Base-by-base conservation (phyloP, 2,797 vertebrate genomes). In the Pygocentrus nattereri region DNA sequence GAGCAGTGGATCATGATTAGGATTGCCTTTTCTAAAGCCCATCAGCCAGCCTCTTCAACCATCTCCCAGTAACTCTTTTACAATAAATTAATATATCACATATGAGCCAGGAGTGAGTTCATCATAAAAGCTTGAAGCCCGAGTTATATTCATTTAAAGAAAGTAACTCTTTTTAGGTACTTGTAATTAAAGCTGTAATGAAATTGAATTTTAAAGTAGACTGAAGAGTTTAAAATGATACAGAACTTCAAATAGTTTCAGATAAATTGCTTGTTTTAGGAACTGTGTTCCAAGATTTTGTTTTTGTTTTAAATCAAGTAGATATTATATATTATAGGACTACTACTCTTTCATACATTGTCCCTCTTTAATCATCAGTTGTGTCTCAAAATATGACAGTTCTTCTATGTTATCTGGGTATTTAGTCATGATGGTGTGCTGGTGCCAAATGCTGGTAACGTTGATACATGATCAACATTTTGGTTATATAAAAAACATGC, bases 1-100 rank as follows among this genome's bases (percentile, higher is more conserved):
- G 89, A 92, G 87, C 85, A 85, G 85, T 83, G 87, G 92, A 91
- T 92, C 91, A 90, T 92, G 91, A 93, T 93, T 90, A 92, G 86
- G 90, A 90, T 86, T 81, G 82, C 79, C 56, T 54, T 71, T 74
- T 68, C 41, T 64, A 73, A 83, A 88, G 85, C 82, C 81, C 77
- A 80, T 82, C 86, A 81, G 34, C 56, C 18, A 11, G 68, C 56
- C 83, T 59, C 82, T 18, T 82, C 70, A 27, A 4, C 34, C 71
- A 76, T 86, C 83, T 83, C 47, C 49, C 82, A 75, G 49, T 78
- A 82, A 85, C 81, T 76, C 90, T 87, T 86, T 88, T 70, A 86
- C 79, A 64, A 78, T 89, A 93, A 91, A 92, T 93, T 90, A 92
- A 90, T 92, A 91, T 88, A 88, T 88, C 86, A 89, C 85, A 88